Evolutionary conservation across 2,113 vertebrate genomes (phyloP), one percentile per base, ranked within the genome.

Genomic region (Dasypus novemcinctus): DNA sequence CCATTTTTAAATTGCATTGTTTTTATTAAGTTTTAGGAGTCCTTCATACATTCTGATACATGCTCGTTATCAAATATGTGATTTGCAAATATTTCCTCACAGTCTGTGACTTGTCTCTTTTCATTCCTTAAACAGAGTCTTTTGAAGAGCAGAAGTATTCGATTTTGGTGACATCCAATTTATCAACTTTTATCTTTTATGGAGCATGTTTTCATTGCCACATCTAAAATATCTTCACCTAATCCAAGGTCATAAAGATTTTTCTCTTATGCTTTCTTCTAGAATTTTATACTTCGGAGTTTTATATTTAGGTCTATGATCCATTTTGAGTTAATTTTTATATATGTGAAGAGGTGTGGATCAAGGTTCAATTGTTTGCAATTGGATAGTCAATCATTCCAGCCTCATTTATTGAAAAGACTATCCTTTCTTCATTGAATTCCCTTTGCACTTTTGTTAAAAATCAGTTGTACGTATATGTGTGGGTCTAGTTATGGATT

Each of bases 371-470:
- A 52, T 85, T 74, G 54, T 92, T 86, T 75, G 21, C 46, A 36
- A 52, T 7, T 66, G 59, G 5, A 69, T 83, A 80, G 36, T 18
- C 59, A 88, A 71, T 33, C 83, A 83, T 46, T 87, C 27, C 63
- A 1, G 43, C 49, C 83, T 57, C 18, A 68, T 87, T 94, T 90
- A 18, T 72, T 33, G 38, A 43, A 71, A 41, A 91, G 43, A 43
- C 23, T 78, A 3, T 43, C 21, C 25, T 88, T 84, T 83, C 46
- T 80, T 85, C 25, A 93, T 86, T 59, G 15, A 93, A 54, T 81
- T 88, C n/a, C 94, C 29, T 94, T 90, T 92, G 61, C 1, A 54
- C 41, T 17, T 90, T 87, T 52, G 54, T 63, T 92, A 52, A 78
- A 92, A 88, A 57, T 71, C 6, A 5, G 7, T 66, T 57, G 20